These are phyloP conservation scores for Aphaenogaster ashmeadi DNA, from an alignment of 1,140 invertebrate species.

Conservation along the genomic window DNA sequence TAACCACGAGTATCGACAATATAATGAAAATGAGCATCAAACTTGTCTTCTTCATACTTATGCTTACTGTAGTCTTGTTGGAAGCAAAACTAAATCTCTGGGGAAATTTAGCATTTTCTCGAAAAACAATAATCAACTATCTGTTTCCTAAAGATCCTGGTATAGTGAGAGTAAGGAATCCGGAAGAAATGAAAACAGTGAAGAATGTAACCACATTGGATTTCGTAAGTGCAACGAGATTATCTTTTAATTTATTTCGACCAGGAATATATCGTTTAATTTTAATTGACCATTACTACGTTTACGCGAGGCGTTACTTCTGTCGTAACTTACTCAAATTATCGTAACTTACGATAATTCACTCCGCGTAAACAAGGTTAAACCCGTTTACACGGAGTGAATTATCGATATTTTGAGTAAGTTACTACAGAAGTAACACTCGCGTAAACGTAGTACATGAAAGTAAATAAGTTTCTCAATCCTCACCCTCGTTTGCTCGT, in stretches of 20 bases:
- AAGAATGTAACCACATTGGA: slow-evolving; percentile 2
- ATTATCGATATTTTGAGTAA: too few species aligned
- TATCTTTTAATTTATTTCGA: neutral
- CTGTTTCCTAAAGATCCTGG: neutral
- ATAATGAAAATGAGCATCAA: neutral
- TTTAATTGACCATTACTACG: too few species aligned
- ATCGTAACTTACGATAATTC: too few species aligned
- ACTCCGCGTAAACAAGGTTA: too few species aligned
- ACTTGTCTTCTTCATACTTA: slow-evolving; percentile 3
- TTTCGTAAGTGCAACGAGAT: slow-evolving; percentile 33
- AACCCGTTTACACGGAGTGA: too few species aligned
- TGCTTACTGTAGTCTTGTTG: neutral
- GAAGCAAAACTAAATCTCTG: neutral
- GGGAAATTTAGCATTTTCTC: neutral
- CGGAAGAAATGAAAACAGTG: neutral
- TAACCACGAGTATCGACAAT: neutral
- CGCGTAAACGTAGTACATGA: too few species aligned
- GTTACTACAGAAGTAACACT: too few species aligned
- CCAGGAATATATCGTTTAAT: too few species aligned
- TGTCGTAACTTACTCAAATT: too few species aligned
- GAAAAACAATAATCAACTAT: neutral
- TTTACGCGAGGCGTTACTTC: too few species aligned
- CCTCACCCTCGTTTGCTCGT: too few species aligned
- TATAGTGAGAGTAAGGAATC: slow-evolving; percentile 11
- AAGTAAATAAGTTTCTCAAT: too few species aligned